phyloP scores from a whole-genome alignment of 1,140 invertebrate species.

The Apocrypta bakeri region DNA sequence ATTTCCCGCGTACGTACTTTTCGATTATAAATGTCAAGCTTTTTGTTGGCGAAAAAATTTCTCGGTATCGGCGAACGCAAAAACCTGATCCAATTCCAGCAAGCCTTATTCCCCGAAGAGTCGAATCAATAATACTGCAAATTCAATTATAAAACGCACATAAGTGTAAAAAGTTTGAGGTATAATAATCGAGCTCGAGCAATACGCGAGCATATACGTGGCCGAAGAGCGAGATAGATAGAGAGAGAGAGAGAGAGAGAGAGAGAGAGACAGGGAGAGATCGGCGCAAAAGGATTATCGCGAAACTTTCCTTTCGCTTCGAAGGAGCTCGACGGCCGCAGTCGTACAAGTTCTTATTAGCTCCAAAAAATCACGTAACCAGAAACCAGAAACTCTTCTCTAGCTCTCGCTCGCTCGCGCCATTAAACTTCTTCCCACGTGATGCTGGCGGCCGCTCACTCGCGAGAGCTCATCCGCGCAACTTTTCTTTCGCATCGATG shows the following conservation, averaged over 20 bases:
- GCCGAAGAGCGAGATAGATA: no score
- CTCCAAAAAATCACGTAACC: slow-evolving; percentile 51
- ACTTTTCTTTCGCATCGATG: slow-evolving; percentile 40
- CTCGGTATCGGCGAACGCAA: neutral
- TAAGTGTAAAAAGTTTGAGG: neutral
- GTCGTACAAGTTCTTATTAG: slow-evolving; percentile 42
- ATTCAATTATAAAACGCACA: neutral
- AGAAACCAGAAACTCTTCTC: slow-evolving; percentile 30
- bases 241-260: neutral
- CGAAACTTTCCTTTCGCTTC: slow-evolving; percentile 50
- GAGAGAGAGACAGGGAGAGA: neutral
- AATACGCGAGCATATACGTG: neutral
- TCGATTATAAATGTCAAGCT: neutral
- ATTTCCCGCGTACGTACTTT: neutral
- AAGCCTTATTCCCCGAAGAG: neutral
- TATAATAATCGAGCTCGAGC: neutral
- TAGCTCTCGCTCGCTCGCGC: slow-evolving; percentile 17
- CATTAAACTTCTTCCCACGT: slow-evolving; percentile 50
- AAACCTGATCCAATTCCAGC: neutral
- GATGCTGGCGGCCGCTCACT: neutral
- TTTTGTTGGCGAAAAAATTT: neutral
- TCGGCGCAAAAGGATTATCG: slow-evolving; percentile 16
- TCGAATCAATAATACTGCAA: neutral
- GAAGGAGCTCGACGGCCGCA: slow-evolving; percentile 1
- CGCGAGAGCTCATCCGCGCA: slow-evolving; percentile 34